phyloP scores from a whole-genome alignment of 1,140 invertebrate genomes.

The Drosophila sulfurigaster region DNA sequence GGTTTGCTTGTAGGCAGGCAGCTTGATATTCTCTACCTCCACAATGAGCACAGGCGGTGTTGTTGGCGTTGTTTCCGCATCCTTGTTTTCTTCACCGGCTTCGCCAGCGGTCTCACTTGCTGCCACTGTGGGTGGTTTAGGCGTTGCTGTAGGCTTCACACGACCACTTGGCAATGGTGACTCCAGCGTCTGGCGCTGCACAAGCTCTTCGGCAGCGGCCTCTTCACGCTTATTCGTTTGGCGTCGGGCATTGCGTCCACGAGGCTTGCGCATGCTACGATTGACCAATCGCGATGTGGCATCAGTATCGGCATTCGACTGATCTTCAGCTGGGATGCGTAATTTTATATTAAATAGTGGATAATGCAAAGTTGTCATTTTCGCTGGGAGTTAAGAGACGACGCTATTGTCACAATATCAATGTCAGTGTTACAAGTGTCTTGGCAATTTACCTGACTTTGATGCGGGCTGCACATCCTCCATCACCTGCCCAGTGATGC shows the following conservation, averaged over 20 bases:
- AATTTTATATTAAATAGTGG: constrained; percentile 85
- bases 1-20: constrained; percentile 95
- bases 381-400: constrained; percentile 75
- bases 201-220: constrained; percentile 37
- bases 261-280: constrained; percentile 85
- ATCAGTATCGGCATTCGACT: constrained; percentile 52
- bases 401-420: constrained; percentile 61
- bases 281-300: constrained; percentile 41
- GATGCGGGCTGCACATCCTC: constrained; percentile 88
- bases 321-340: constrained; percentile 84
- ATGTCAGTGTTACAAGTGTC: constrained; percentile 17
- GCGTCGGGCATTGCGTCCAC: constrained; percentile 60
- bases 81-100: constrained; percentile 35
- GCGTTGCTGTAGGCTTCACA: constrained; percentile 23
- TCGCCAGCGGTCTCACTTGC: background rate
- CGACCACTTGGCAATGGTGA: constrained; percentile 50
- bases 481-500: constrained; percentile 91
- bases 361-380: constrained; percentile 85
- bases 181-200: constrained; percentile 51
- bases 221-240: constrained; percentile 38
- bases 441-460: constrained; percentile 71
- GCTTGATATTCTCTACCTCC: constrained; percentile 96
- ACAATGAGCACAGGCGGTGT: constrained; percentile 92
- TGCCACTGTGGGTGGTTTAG: constrained; percentile 1
- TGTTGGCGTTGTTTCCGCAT: constrained; percentile 63